Base-by-base conservation (phyloP, 2,797 vertebrate genomes). In the Aeoliscus strigatus region DNA sequence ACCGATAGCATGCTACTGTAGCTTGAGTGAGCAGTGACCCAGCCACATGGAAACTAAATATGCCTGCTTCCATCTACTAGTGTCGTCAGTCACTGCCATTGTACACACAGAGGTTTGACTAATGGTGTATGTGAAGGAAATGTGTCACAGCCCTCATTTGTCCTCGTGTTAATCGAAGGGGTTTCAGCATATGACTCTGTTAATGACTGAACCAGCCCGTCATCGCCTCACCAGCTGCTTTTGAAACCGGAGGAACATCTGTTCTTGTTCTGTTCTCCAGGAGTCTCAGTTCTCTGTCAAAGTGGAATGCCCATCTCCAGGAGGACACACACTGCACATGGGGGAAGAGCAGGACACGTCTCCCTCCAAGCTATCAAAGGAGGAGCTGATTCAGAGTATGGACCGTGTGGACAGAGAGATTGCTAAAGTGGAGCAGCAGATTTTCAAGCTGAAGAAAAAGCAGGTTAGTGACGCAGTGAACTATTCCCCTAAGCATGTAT, bases 311-410 rank as follows among this genome's bases (percentile, higher is more conserved):
- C 80, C 87, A 0, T 94, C 94, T 34, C 74, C 90, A 11, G 73
- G 93, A 53, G 87, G 92, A 54, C 80, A 81, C 37, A 2, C 63
- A 1, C 88, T 92, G 14, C 79, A 92, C 29, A 81, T 91, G 46
- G 91, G 83, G 16, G 94, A 97, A 11, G 96, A 99, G 14, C 93
- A 93, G 77, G 96, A 98, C 51, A 80, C 89, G 4, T 98, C 95
- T 24, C 96, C 96, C 36, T 98, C 96, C 70, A 98, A 98, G 69
- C 91, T 98, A 36, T 98, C 96, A 30, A 99, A 99, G 74, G 96
- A 98, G 66, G 96, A 98, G 83, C 72, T 99, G 65, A 98, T 99
- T 70, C 96, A 99, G 86, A 99, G 96, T 71, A 98, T 98, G 96
- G 96, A 99, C 70, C 92, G 95, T 0, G 96, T 99, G 5, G 96